These are phyloP conservation scores for Zalophus californianus DNA, from an alignment of 2,797 vertebrate species.

Conservation along the genomic window DNA sequence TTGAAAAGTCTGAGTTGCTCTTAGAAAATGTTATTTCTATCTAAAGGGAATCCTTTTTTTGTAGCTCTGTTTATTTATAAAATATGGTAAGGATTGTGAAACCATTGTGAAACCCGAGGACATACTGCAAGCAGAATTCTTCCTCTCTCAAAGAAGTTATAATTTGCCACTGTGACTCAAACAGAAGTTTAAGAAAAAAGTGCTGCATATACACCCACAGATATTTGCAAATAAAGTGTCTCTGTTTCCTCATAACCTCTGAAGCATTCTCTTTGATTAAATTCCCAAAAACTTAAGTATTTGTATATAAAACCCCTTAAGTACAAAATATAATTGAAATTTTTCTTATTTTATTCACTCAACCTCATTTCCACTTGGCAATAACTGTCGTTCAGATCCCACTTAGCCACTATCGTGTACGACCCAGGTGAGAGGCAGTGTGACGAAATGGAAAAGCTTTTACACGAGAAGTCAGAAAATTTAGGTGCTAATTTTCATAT, in stretches of 20 bases:
- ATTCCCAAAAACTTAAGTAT: constrained; percentile 58
- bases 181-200: constrained; percentile 68
- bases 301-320: constrained; percentile 34
- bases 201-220: not conserved
- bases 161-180: constrained; percentile 70
- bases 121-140: constrained; percentile 66
- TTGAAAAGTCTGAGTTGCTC: constrained; percentile 56
- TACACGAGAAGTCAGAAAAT: constrained; percentile 55
- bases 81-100: constrained; percentile 71
- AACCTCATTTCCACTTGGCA: not conserved
- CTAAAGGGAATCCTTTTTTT: constrained; percentile 49
- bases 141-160: constrained; percentile 66
- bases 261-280: constrained; percentile 62
- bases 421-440: not conserved
- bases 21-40: constrained; percentile 67
- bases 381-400: not conserved
- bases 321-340: not conserved
- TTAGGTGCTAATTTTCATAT: constrained; percentile 13
- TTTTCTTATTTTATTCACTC: not conserved
- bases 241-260: constrained; percentile 66
- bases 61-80: constrained; percentile 68
- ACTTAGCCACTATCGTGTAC: not conserved
- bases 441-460: constrained; percentile 27
- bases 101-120: constrained; percentile 41
- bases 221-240: constrained; percentile 60